Percentiles rank a stretch among this genome's conserved stretches.
Conservation (phyloP, 2,113 vertebrate genomes). For the Agelaius tricolor region DNA sequence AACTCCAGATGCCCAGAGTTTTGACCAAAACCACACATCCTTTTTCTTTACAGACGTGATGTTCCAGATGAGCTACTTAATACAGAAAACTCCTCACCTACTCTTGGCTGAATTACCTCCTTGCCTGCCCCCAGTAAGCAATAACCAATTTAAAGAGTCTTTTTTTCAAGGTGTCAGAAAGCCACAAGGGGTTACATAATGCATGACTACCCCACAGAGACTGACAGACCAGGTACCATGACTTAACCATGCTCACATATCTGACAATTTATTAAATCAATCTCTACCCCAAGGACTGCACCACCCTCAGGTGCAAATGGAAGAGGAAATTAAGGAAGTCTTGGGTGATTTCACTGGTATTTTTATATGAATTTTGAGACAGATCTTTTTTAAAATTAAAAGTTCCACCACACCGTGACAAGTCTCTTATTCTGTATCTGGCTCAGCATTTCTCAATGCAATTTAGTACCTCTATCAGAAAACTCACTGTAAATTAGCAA, state of each 20-base stretch:
- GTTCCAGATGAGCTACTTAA: not conserved
- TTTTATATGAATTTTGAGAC: not conserved
- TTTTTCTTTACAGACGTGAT: not conserved
- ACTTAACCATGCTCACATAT: not conserved
- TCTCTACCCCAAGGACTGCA: not conserved
- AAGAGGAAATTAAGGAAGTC: not conserved
- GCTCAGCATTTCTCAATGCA: not conserved
- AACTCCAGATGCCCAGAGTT: not conserved
- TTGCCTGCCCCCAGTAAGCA: not conserved
- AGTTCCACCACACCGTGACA: not conserved
- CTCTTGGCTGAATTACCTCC: not conserved
- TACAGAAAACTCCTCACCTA: rapidly evolving
- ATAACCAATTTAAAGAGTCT: not conserved
- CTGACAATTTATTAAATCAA: not conserved
- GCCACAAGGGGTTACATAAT: rapidly evolving
- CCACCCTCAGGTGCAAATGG: not conserved
- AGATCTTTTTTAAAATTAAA: not conserved
- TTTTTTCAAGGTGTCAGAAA: not conserved
- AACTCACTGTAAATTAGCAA: not conserved
- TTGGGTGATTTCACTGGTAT: not conserved
- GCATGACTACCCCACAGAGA: not conserved
- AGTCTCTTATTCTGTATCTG: not conserved
- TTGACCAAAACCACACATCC: not conserved
- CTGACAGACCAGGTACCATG: rapidly evolving
- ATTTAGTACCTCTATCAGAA: not conserved